Conservation (phyloP, 2,797 vertebrate species). For the Enteromius paludinosus region DNA sequence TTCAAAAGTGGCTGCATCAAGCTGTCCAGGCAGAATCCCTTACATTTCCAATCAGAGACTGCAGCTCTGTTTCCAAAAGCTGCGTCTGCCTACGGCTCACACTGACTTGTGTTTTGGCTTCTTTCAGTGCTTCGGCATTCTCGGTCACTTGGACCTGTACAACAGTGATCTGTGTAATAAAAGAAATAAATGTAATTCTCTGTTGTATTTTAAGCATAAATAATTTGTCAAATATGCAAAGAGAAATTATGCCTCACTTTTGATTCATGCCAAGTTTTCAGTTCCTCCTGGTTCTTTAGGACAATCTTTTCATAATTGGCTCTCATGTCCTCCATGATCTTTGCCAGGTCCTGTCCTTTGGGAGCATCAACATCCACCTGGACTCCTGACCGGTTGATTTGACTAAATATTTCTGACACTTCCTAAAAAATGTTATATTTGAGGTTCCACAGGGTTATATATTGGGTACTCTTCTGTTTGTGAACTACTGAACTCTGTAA, state of each 20-base stretch:
- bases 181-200: slow-evolving; percentile 31
- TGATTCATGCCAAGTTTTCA: slow-evolving; percentile 84
- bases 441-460: slow-evolving; percentile 2
- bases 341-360: slow-evolving; percentile 87
- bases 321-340: slow-evolving; percentile 88
- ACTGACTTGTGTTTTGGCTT: slow-evolving; percentile 74
- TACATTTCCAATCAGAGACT: slow-evolving; percentile 86
- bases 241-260: slow-evolving; percentile 55
- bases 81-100: slow-evolving; percentile 83
- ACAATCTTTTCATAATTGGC: slow-evolving; percentile 88
- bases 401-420: slow-evolving; percentile 85
- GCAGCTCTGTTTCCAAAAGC: slow-evolving; percentile 86
- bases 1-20: neutral
- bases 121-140: slow-evolving; percentile 77
- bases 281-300: slow-evolving; percentile 87
- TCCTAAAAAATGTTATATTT: slow-evolving; percentile 80
- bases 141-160: slow-evolving; percentile 77
- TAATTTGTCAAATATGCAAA: neutral
- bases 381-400: slow-evolving; percentile 84
- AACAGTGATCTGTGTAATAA: slow-evolving; percentile 70
- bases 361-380: slow-evolving; percentile 90
- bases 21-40: slow-evolving; percentile 49
- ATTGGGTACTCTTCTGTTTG: neutral
- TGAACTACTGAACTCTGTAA: neutral
- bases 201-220: neutral